phyloP scores from a whole-genome alignment of 2,888 invertebrate genomes.

The Lasioglossum pauxillum region DNA sequence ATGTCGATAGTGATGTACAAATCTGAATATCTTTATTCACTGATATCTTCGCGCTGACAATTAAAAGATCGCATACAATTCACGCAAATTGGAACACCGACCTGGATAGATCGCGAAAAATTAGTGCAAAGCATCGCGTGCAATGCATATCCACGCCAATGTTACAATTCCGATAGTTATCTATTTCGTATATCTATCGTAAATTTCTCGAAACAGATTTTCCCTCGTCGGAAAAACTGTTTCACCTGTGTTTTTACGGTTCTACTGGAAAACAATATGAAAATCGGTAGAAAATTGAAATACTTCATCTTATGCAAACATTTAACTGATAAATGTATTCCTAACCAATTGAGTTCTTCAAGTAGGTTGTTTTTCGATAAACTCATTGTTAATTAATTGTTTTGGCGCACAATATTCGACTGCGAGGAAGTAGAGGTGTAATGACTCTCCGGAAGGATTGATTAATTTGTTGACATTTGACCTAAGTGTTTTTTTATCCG shows the following conservation, averaged over 20 bases:
- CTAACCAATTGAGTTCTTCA: neutral
- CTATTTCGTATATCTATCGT: neutral
- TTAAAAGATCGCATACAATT: slow-evolving; percentile 65
- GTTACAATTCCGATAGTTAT: neutral
- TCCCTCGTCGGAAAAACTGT: neutral
- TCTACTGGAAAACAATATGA: neutral
- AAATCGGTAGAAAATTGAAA: neutral
- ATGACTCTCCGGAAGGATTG: neutral
- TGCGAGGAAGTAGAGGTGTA: neutral
- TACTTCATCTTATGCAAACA: neutral
- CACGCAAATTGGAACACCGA: slow-evolving; percentile 79
- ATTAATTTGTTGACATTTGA: neutral
- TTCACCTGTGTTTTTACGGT: neutral
- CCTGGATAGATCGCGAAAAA: slow-evolving; percentile 5
- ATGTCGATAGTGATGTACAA: slow-evolving; percentile 60
- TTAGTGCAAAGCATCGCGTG: neutral
- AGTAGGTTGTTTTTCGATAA: neutral
- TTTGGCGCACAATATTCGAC: neutral
- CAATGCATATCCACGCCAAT: neutral
- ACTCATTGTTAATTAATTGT: neutral
- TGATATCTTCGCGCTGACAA: slow-evolving; percentile 56
- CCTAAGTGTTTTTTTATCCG: neutral
- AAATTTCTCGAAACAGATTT: neutral
- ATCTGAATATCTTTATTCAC: slow-evolving; percentile 72
- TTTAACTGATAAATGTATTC: neutral